Conservation (phyloP, 1,140 invertebrate species). For the Anastrepha ludens region DNA sequence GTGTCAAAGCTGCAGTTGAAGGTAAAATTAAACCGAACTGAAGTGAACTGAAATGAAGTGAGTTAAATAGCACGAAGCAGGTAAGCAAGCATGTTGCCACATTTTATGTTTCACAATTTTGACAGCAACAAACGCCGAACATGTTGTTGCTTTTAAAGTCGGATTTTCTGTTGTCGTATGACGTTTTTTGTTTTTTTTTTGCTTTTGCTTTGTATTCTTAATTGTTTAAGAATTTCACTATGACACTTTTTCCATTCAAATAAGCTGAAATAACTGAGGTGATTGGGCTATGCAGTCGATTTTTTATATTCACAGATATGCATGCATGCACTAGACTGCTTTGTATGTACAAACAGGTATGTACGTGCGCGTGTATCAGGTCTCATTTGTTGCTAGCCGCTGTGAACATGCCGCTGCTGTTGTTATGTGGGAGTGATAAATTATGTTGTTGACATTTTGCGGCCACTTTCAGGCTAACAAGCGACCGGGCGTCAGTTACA, state of each 20-base stretch:
- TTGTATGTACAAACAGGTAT: background rate
- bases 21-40: no score
- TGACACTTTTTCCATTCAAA: background rate
- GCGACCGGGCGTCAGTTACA: background rate
- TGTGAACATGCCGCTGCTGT: constrained; percentile 18
- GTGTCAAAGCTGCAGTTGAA: background rate
- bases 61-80: background rate
- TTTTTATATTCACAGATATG: background rate
- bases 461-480: constrained; percentile 8
- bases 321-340: background rate
- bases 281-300: background rate
- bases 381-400: background rate
- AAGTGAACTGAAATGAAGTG: no score
- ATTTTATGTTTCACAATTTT: constrained; percentile 47
- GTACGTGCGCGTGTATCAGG: background rate
- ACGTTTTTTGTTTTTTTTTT: background rate
- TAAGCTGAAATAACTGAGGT: background rate
- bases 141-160: constrained; percentile 42
- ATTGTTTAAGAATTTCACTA: background rate
- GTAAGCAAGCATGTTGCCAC: constrained; percentile 27
- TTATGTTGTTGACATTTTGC: constrained; percentile 50
- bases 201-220: constrained; percentile 8
- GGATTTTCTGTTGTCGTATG: background rate
- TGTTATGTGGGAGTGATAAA: constrained; percentile 51
- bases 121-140: constrained; percentile 43